Evolutionary conservation across 2,797 vertebrate species (phyloP).

Genomic region (Eospalax fontanierii): DNA sequence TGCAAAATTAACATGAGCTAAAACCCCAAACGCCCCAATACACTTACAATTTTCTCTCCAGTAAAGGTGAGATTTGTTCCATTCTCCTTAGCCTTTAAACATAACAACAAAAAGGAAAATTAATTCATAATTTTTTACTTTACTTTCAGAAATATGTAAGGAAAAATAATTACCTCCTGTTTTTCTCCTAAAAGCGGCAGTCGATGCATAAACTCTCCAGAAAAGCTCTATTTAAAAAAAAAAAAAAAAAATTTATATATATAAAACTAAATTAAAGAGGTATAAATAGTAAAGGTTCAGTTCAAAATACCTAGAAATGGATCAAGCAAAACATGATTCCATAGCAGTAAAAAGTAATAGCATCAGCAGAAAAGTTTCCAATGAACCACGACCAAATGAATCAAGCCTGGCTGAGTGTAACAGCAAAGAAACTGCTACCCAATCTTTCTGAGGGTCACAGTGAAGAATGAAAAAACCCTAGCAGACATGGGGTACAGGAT

Average conservation of each 20-base stretch:
- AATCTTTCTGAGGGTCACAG: conserved; percentile 25
- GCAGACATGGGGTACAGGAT: neutral
- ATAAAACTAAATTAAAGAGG: conserved; percentile 43
- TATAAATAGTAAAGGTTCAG: conserved; percentile 52
- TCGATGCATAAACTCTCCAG: conserved; percentile 92
- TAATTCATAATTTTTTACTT: conserved; percentile 66
- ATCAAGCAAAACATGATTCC: conserved; percentile 52
- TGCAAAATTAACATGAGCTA: conserved; percentile 38
- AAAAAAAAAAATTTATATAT: conserved; percentile 18
- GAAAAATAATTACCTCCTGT: conserved; percentile 87
- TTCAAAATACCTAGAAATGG: conserved; percentile 54
- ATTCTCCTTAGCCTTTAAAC: conserved; percentile 87
- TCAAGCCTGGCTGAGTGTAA: conserved; percentile 27
- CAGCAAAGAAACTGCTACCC: neutral
- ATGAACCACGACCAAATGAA: conserved; percentile 18
- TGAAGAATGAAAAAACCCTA: neutral
- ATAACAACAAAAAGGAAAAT: conserved; percentile 69
- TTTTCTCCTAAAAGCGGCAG: conserved; percentile 91
- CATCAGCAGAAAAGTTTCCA: conserved; percentile 46
- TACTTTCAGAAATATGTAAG: conserved; percentile 60
- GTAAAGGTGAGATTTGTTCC: conserved; percentile 86
- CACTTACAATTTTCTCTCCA: conserved; percentile 89
- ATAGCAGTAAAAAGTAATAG: conserved; percentile 37
- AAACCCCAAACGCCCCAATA: conserved; percentile 47
- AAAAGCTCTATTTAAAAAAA: conserved; percentile 89